A percentile compares a stretch with the other conserved stretches of the same genome.
These are phyloP conservation scores for Ciona savignyi DNA, from an alignment of 23 tunicate species.

Conservation along the genomic window DNA sequence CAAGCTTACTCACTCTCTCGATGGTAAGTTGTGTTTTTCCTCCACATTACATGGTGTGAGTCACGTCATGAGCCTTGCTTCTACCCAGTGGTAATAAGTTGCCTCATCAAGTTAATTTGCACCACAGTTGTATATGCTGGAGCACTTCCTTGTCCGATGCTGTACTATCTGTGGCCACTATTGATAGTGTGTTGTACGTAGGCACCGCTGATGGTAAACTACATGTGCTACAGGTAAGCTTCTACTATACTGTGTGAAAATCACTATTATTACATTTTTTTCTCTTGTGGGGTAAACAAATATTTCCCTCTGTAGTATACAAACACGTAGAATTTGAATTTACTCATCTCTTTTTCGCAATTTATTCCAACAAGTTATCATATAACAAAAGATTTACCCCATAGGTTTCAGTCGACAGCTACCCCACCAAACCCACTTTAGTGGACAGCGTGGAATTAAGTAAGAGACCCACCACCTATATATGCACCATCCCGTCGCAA, in stretches of 20 bases:
- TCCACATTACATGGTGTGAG: too few relatives aligned
- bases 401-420: neutral
- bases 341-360: too few relatives aligned
- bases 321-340: too few relatives aligned
- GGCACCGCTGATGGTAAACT: conserved; percentile 70
- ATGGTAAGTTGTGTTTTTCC: conserved; percentile 8
- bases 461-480: conserved; percentile 39
- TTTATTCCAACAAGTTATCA: too few relatives aligned
- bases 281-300: too few relatives aligned
- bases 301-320: too few relatives aligned
- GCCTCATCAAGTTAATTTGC: too few relatives aligned
- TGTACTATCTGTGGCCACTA: conserved; percentile 20
- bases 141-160: conserved; percentile 72
- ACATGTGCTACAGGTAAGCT: conserved; percentile 35
- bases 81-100: too few relatives aligned
- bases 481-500: conserved; percentile 20
- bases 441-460: conserved; percentile 40
- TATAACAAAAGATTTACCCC: too few relatives aligned
- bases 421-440: conserved; percentile 22
- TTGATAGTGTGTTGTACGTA: conserved; percentile 17
- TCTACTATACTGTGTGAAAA: too few relatives aligned
- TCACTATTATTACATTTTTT: too few relatives aligned
- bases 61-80: too few relatives aligned
- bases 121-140: conserved; percentile 46
- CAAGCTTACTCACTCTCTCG: conserved; percentile 44